Percentiles rank a stretch among this genome's conserved stretches.
Evolutionary conservation across 2,113 vertebrate species (phyloP).

Genomic region (Gulo gulo): DNA sequence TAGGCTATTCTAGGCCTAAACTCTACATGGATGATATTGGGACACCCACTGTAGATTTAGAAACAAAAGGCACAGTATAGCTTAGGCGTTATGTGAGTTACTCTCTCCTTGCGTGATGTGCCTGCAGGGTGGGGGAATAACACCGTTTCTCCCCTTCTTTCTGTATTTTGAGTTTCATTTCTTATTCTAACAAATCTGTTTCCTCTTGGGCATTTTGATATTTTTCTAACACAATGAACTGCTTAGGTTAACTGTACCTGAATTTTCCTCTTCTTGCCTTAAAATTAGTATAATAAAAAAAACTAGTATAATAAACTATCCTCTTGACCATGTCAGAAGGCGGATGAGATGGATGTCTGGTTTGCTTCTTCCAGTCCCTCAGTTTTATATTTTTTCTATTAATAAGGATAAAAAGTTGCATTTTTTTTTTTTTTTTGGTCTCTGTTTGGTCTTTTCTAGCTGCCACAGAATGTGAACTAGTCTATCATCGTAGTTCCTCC

Average conservation of each 20-base stretch:
- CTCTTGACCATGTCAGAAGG: background rate
- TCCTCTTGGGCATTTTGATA: background rate
- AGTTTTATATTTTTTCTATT: conserved; percentile 51
- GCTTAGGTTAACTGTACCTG: conserved; percentile 15
- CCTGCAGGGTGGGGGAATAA: background rate
- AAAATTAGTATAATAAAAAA: conserved; percentile 5
- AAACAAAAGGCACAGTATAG: background rate
- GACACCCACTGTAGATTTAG: background rate
- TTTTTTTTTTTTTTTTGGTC: conserved; percentile 53
- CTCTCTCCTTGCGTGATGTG: background rate
- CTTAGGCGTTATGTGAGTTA: background rate
- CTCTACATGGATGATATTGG: background rate
- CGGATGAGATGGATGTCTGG: conserved; percentile 50
- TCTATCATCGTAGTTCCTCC: conserved; percentile 3
- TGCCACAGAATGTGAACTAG: conserved; percentile 18
- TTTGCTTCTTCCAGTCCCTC: conserved; percentile 50
- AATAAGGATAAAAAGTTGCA: conserved; percentile 52
- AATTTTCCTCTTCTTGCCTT: conserved; percentile 9
- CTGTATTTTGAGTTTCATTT: conserved; percentile 47
- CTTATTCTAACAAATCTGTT: conserved; percentile 44
- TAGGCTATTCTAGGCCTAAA: background rate
- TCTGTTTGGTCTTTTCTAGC: conserved; percentile 51
- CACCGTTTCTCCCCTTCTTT: background rate
- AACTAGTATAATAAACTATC: background rate
- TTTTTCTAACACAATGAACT: conserved; percentile 44